Evolutionary conservation across 2,113 vertebrate genomes (phyloP), one percentile per base, ranked within the genome.

Genomic region (Gallinago paraguaiae): DNA sequence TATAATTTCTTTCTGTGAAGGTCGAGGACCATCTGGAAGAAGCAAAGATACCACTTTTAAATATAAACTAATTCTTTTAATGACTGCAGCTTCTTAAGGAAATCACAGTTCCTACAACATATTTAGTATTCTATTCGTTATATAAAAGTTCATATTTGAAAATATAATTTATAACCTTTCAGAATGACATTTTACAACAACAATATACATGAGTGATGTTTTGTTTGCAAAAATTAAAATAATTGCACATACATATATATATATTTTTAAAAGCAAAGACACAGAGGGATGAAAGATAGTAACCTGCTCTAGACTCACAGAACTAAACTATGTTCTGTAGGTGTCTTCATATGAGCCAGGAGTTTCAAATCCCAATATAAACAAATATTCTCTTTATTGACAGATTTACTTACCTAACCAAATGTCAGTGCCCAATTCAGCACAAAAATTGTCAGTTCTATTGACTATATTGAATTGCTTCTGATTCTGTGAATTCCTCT

Each of bases 1-100:
- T 97, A 99, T 94, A 30, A 99, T 98, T 98, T 99, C 99, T 97
- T 99, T 99, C 96, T 99, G 99, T 85, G 98, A 99, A 67, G 99
- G 99, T 64, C 99, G 98, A 48, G 99, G 99, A 91, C 99, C 99
- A 98, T 99, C 99, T 99, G 98, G 67, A 97, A 97, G 48, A 97
- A 97, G 95, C 43, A 68, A 94, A 93, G 95, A 64, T 13, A 56
- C 19, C 19, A 51, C 46, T 71, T 90, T 76, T 57, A 96, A 93
- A 78, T 84, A 88, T 48, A 71, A 74, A 87, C 2, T 70, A 78
- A 92, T 69, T 79, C 31, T 39, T 53, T 80, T 77, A 91, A 69
- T 71, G 11, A 82, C 24, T 54, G 41, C 19, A 69, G 24, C 15
- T 84, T 81, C 65, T 86, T 77, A 78, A 50, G 18, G 25, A 88